Conservation (phyloP, 2,888 invertebrate species). For the Sinopyrophorus schimmeli region DNA sequence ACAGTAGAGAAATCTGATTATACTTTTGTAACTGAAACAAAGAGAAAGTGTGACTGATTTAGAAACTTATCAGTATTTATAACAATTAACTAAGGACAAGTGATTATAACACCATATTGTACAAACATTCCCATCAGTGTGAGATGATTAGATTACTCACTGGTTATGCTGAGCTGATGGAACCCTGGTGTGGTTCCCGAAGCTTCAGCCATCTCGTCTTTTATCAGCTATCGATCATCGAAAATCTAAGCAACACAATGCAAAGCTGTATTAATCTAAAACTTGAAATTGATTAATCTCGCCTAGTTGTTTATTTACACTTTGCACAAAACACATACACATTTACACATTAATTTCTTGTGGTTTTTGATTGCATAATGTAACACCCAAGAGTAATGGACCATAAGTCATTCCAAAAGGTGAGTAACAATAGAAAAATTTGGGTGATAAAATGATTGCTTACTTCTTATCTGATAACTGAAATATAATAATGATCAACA, state of each 20-base stretch:
- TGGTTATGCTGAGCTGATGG: slow-evolving; percentile 70
- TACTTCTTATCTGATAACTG: slow-evolving; percentile 20
- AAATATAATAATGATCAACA: slow-evolving; percentile 10
- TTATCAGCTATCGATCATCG: slow-evolving; percentile 34
- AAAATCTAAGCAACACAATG: slow-evolving; percentile 27
- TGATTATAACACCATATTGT: no score
- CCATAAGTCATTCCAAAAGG: neutral
- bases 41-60: no score
- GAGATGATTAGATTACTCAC: no score
- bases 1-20: no score
- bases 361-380: slow-evolving; percentile 9
- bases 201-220: slow-evolving; percentile 40
- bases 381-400: neutral
- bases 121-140: no score
- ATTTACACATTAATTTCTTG: no score
- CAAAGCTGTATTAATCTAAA: neutral
- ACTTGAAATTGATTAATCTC: slow-evolving; percentile 1
- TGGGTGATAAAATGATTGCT: slow-evolving; percentile 5
- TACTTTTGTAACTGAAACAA: no score
- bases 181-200: slow-evolving; percentile 57
- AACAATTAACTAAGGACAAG: no score
- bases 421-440: slow-evolving; percentile 1
- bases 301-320: slow-evolving; percentile 20
- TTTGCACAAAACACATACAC: slow-evolving; percentile 1
- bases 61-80: no score